A percentile compares a stretch with the other conserved stretches of the same genome.
These are phyloP conservation scores for Apomyelois bistriatella DNA, from an alignment of 2,888 invertebrate genomes.

Conservation along the genomic window DNA sequence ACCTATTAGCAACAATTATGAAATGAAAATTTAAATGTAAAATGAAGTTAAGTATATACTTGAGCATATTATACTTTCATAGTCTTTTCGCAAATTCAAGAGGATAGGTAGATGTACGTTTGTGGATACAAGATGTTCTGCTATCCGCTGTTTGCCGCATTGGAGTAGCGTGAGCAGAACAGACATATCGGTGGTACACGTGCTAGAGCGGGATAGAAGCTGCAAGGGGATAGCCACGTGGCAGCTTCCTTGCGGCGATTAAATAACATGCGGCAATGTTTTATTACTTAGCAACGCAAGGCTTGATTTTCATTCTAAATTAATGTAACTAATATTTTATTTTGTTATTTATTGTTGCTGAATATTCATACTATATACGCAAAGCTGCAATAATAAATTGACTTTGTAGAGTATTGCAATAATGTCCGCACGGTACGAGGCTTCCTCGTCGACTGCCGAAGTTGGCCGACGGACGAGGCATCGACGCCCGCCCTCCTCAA, in stretches of 20 bases:
- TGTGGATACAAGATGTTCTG: slow-evolving; percentile 51
- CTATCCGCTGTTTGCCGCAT: slow-evolving; percentile 68
- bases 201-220: slow-evolving; percentile 26
- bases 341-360: not conserved
- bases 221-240: slow-evolving; percentile 30
- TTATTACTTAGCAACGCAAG: not conserved
- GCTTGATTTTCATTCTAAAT: not conserved
- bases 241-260: slow-evolving; percentile 14
- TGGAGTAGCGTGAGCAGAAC: slow-evolving; percentile 55
- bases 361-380: not conserved
- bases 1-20: not conserved
- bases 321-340: not conserved
- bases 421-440: not conserved
- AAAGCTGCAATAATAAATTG: not conserved
- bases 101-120: slow-evolving; percentile 27
- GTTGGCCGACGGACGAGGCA: too few species aligned
- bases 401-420: not conserved
- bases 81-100: slow-evolving; percentile 17
- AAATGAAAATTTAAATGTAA: not conserved
- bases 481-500: not conserved
- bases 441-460: not conserved
- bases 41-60: not conserved
- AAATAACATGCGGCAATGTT: not conserved
- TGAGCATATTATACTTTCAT: slow-evolving; percentile 2
- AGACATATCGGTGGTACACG: slow-evolving; percentile 27